phyloP scores from a whole-genome alignment of 64 coral and sea anemone species.

The Stichodactyla helianthus region DNA sequence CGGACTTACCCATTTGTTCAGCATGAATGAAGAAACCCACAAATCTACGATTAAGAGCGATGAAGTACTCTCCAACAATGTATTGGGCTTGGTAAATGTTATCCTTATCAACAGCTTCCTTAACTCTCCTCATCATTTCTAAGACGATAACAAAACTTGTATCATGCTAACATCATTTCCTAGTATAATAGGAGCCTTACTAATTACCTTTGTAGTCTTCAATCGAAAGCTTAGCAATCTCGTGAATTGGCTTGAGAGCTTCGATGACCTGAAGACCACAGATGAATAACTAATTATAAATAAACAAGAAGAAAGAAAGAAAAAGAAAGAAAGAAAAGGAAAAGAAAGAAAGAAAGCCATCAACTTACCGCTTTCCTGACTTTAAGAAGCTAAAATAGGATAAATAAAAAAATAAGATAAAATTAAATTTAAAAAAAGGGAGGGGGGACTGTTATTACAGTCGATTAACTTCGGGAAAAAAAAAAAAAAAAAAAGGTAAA shows the following conservation, averaged over 20 bases:
- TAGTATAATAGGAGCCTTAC: not conserved
- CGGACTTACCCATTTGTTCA: not conserved
- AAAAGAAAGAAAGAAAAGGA: not conserved
- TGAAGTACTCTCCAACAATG: conserved; percentile 21
- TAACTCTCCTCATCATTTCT: conserved; percentile 13
- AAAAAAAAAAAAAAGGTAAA: too few relatives aligned
- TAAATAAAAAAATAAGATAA: too few relatives aligned
- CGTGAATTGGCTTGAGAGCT: not conserved
- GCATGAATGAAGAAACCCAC: not conserved
- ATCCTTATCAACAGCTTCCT: not conserved
- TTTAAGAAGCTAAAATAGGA: not conserved
- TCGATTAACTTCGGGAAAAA: too few relatives aligned
- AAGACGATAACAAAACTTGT: not conserved
- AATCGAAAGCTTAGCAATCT: not conserved
- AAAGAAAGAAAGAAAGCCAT: not conserved
- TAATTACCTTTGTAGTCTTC: not conserved
- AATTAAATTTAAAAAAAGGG: too few relatives aligned
- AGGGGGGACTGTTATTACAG: too few relatives aligned
- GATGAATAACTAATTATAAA: too few relatives aligned
- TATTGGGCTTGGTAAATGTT: not conserved
- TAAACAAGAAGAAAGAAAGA: not conserved
- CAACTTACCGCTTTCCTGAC: conserved; percentile 12
- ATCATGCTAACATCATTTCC: too few relatives aligned
- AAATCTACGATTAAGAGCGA: conserved; percentile 8
- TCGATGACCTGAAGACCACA: not conserved